Base-by-base conservation (phyloP, 2,888 invertebrate genomes). In the Zele albiditarsus region DNA sequence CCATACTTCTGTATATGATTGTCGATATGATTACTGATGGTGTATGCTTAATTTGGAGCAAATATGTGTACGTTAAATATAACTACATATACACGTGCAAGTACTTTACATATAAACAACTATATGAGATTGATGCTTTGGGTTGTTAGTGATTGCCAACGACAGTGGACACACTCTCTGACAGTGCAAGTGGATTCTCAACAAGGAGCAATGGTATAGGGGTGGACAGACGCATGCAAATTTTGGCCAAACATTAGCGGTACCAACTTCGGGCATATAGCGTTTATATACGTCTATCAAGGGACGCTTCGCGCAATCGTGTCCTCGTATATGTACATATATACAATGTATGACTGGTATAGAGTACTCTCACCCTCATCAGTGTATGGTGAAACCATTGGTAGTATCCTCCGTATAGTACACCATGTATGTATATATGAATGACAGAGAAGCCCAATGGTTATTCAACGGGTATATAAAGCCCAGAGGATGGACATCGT, bases 171-270 rank as follows among this genome's bases (percentile, higher is more conserved):
- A 53, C 53, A 53, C 53, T 20, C 12, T 2, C 68, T n/a, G 53
- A 16, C 53, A 68, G 68, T 12, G 46, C 49, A 42, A 57, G 58
- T 70, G 58, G 58, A 38, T 70, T 69, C 58, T 58, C 31, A 70
- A 28, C 57, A 70, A 57, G 58, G 57, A 70, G 57, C 63, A 63
- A 63, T 63, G 81, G 69, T 46, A 60, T 20, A 53, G 62, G 69
- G 58, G 82, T 79, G 82, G 84, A 85, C 85, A 86, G 87, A 86
- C 88, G 83, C 86, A 88, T 88, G 88, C 88, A 89, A 89, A 89
- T 89, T 83, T 84, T 84, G 82, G 78, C 78, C 82, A 88, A 89
- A 89, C 88, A 89, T 85, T 84, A 85, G 82, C 83, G 81, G 81
- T 80, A 81, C 82, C 82, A 83, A 53, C 20, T 53, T 53, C 53